Evolutionary conservation across 2,113 vertebrate species (phyloP), one percentile per base, ranked within the genome.

Genomic region (Agapornis roseicollis): DNA sequence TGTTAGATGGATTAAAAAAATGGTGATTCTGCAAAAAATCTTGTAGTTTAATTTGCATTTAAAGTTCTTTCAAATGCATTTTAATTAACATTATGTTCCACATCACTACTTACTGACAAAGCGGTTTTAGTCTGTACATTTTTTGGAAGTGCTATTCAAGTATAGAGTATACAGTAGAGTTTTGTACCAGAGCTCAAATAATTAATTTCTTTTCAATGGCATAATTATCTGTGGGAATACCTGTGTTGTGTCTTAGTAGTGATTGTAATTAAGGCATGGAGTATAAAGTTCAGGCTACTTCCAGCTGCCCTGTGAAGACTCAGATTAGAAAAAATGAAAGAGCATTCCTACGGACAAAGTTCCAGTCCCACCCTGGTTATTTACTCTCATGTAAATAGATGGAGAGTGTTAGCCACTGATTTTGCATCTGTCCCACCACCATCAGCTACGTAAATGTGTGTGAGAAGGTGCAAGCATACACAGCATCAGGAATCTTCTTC

Each of bases 81-180:
- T 97, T 97, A 96, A 96, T 97, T 96, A 97, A 46, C 86, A 82
- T 92, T 95, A 56, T 58, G 39, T 90, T 96, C 76, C 60, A 89
- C 46, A 70, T 95, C 74, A 29, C 83, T 93, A 47, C 79, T 91
- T 95, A 85, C 73, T 90, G 88, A 94, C 42, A 64, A 78, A 88
- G 41, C 80, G 6, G 11, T 56, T 97, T 97, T 96, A 60, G 39
- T 72, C 84, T 91, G 6, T 92, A 74, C 5, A 1, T 31, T 86
- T 93, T 96, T 86, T 81, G 80, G 68, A 53, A 50, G 82, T 46
- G 7, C 44, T 88, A 56, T 94, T 96, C 49, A 93, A 94, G 73
- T 72, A 83, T 60, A 35, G 10, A 22, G 7, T 63, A 52, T 81
- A 52, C 29, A 42, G 39, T 25, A 64, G 37, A 88, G 5, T 46